phyloP scores from a whole-genome alignment of 1,140 invertebrate genomes.

The Oscheius sp. region DNA sequence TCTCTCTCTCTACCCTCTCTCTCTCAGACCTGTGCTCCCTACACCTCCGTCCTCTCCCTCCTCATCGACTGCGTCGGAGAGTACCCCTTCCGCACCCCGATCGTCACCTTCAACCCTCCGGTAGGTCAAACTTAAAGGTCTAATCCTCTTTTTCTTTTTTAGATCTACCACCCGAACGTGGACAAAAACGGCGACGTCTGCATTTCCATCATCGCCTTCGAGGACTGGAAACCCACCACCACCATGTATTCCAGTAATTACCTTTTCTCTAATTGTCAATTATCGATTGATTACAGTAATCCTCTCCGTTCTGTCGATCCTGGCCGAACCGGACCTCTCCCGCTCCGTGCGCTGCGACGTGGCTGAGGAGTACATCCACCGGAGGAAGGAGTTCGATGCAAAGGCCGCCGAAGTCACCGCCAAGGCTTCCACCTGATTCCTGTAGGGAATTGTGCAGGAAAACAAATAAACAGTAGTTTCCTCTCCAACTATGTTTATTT shows the following conservation, averaged over 20 bases:
- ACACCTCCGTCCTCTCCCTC: not conserved
- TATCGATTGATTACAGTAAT: too few species aligned
- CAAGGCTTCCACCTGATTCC: too few species aligned
- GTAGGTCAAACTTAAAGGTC: not conserved
- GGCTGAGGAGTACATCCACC: not conserved
- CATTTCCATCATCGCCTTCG: not conserved
- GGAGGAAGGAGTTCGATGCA: too few species aligned
- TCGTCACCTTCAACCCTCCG: not conserved
- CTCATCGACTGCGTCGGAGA: not conserved
- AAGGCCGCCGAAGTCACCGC: too few species aligned
- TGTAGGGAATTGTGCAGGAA: too few species aligned
- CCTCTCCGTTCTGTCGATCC: not conserved
- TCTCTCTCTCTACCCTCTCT: too few species aligned
- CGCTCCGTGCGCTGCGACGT: not conserved
- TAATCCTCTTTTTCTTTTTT: not conserved
- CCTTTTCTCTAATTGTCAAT: too few species aligned
- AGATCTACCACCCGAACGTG: not conserved
- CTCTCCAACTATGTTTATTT: too few species aligned
- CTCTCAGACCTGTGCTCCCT: too few species aligned
- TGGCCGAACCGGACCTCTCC: not conserved
- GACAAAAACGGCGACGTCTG: constrained; percentile 1
- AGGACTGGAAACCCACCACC: not conserved
- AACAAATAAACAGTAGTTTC: too few species aligned
- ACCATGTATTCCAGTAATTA: not conserved
- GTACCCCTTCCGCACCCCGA: not conserved